Conservation (phyloP, 92 coral and sea anemone species). For the Ricordea florida region DNA sequence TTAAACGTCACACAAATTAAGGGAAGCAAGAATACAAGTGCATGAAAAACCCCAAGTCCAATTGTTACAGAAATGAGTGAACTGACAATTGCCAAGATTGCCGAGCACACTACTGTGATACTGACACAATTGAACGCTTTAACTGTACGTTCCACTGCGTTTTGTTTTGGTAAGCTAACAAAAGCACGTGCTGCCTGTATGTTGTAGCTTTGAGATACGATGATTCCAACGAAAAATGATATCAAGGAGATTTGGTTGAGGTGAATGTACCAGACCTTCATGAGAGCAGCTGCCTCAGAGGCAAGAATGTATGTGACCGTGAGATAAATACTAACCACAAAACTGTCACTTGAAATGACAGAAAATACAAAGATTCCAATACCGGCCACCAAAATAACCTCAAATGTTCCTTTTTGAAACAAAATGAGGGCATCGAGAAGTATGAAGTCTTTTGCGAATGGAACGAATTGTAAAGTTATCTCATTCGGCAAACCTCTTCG, state of each 20-base stretch:
- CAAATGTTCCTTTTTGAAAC: background rate
- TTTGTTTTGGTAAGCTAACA: background rate
- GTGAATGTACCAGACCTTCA: background rate
- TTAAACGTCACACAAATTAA: background rate
- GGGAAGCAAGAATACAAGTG: background rate
- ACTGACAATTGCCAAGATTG: background rate
- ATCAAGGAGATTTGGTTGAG: conserved; percentile 20
- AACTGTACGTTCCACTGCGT: background rate
- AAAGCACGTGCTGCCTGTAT: background rate
- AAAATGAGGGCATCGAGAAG: conserved; percentile 2
- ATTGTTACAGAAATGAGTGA: background rate
- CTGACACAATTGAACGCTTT: background rate
- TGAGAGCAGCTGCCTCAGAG: background rate
- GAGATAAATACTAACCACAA: background rate
- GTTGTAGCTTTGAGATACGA: background rate
- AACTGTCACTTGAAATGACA: background rate
- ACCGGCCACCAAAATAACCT: background rate
- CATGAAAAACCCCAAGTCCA: conserved; percentile 10
- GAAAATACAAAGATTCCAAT: background rate
- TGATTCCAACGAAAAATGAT: background rate
- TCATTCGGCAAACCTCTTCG: background rate
- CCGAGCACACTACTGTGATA: background rate
- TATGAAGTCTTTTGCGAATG: background rate
- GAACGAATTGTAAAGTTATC: background rate
- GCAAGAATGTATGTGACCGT: background rate